Evolutionary conservation across 2,888 invertebrate species (phyloP).

Genomic region (Hirudinaria manillensis): DNA sequence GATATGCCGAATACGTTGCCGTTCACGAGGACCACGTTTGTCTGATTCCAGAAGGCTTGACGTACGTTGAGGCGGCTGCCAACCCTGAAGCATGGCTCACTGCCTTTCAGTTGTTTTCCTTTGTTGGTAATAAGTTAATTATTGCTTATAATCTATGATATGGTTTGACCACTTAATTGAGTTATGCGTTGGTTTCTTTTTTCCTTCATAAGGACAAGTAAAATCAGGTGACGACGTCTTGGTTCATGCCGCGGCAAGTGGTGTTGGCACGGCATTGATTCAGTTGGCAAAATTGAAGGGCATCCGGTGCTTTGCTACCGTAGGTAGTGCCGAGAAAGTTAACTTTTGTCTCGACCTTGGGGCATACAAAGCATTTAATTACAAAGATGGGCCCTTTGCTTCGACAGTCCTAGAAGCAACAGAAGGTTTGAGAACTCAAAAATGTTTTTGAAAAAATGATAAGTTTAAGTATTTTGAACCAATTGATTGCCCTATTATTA

Average conservation of each 20-base stretch:
- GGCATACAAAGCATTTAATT: slow-evolving; percentile 51
- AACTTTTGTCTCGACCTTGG: slow-evolving; percentile 46
- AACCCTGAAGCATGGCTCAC: slow-evolving; percentile 55
- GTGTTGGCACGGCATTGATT: slow-evolving; percentile 54
- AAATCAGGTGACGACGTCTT: slow-evolving; percentile 49
- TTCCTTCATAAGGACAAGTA: slow-evolving; percentile 44
- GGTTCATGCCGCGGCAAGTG: slow-evolving; percentile 54
- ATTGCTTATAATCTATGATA: background rate
- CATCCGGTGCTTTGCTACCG: slow-evolving; percentile 49
- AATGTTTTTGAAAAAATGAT: no score
- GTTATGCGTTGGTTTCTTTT: background rate
- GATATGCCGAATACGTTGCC: slow-evolving; percentile 54
- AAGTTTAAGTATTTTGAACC: no score
- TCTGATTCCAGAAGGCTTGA: slow-evolving; percentile 45
- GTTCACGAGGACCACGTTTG: slow-evolving; percentile 47
- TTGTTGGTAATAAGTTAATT: slow-evolving; percentile 43
- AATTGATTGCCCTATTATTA: no score
- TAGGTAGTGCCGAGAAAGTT: slow-evolving; percentile 50
- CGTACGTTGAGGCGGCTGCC: slow-evolving; percentile 49
- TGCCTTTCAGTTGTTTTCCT: slow-evolving; percentile 52
- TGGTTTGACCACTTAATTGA: background rate
- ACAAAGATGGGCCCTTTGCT: slow-evolving; percentile 49
- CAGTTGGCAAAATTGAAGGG: slow-evolving; percentile 49
- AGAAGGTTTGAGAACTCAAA: slow-evolving; percentile 42
- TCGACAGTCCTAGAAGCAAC: slow-evolving; percentile 47